A percentile compares a stretch with the other conserved stretches of the same genome.
Evolutionary conservation across 1,140 invertebrate species (phyloP).

Genomic region (Saccostrea echinata): DNA sequence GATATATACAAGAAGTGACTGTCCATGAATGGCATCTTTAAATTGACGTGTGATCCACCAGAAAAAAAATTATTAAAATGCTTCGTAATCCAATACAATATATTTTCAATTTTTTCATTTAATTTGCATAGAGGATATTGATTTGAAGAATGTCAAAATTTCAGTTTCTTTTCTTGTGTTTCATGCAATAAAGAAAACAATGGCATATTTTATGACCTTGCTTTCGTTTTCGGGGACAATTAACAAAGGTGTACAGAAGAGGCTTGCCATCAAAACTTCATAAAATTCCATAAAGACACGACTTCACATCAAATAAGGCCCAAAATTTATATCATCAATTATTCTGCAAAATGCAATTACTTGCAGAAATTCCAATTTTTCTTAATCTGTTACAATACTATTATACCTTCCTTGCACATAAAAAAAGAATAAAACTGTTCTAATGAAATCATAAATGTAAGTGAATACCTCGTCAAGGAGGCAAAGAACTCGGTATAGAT

Average conservation of each 20-base stretch:
- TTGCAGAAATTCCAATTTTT: conserved; percentile 12
- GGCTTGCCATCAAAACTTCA: neutral
- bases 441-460: conserved; percentile 40
- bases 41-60: neutral
- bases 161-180: neutral
- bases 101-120: conserved; percentile 1
- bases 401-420: conserved; percentile 25
- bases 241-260: conserved; percentile 24
- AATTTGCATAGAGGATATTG: conserved; percentile 10
- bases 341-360: conserved; percentile 31
- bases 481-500: neutral
- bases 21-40: conserved; percentile 4
- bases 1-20: conserved; percentile 29
- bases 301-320: conserved; percentile 24
- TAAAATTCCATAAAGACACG: conserved; percentile 19
- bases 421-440: conserved; percentile 17
- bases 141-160: conserved; percentile 11
- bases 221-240: conserved; percentile 25
- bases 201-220: neutral
- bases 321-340: conserved; percentile 35
- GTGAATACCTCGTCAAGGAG: neutral
- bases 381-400: conserved; percentile 28
- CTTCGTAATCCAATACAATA: neutral
- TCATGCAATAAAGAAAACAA: conserved; percentile 28
- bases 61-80: conserved; percentile 5